Conservation (phyloP, 2,888 invertebrate genomes). For the Epistrophe eligans region DNA sequence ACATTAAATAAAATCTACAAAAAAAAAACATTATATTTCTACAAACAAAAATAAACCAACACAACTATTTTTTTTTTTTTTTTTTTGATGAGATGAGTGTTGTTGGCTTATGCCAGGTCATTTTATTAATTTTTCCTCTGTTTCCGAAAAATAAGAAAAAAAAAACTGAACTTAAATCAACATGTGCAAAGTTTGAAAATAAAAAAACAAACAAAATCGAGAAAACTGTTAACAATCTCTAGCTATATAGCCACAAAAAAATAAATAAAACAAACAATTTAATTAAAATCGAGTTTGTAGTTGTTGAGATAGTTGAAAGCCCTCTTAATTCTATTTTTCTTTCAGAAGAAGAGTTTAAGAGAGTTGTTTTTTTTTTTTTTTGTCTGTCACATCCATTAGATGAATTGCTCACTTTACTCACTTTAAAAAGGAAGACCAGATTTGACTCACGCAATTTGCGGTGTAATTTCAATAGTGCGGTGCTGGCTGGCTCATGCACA, state of each 20-base stretch:
- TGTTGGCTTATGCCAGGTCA: slow-evolving; percentile 39
- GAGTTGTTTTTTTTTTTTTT: neutral
- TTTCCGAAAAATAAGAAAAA: slow-evolving; percentile 30
- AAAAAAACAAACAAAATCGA: slow-evolving; percentile 7
- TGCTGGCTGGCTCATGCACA: neutral
- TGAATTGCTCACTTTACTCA: slow-evolving; percentile 17
- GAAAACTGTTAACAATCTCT: slow-evolving; percentile 19
- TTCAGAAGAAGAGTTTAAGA: neutral
- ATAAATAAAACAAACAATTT: slow-evolving; percentile 61
- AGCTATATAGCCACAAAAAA: neutral
- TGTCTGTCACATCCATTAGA: slow-evolving; percentile 57
- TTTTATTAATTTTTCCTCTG: slow-evolving; percentile 49
- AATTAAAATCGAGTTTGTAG: slow-evolving; percentile 49
- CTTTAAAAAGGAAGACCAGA: slow-evolving; percentile 34
- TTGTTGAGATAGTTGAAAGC: slow-evolving; percentile 35
- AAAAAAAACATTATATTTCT: slow-evolving; percentile 16
- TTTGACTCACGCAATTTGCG: slow-evolving; percentile 67
- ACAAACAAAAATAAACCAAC: neutral
- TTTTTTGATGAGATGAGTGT: neutral
- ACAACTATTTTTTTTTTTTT: slow-evolving; percentile 17
- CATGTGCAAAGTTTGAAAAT: slow-evolving; percentile 20
- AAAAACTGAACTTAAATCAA: slow-evolving; percentile 17
- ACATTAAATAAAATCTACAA: slow-evolving; percentile 44
- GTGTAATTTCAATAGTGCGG: slow-evolving; percentile 27
- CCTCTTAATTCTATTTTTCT: slow-evolving; percentile 1